These are phyloP conservation scores for Latrodectus elegans DNA, from an alignment of 2,888 invertebrate genomes.

Conservation along the genomic window DNA sequence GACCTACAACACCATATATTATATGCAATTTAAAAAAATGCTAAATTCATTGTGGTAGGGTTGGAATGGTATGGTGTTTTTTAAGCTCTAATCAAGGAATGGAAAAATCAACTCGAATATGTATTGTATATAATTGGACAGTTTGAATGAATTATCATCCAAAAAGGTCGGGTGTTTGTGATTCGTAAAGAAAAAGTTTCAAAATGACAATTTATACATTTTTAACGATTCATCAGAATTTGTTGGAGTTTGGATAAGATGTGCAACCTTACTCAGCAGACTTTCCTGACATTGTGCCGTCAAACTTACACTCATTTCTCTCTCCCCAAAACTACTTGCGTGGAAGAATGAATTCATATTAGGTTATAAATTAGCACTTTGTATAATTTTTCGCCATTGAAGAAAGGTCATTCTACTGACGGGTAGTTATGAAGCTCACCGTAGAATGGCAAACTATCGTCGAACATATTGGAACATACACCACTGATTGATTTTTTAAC, in stretches of 20 bases:
- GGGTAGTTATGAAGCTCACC: neutral
- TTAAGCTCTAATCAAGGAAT: slow-evolving; percentile 2
- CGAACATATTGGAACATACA: neutral
- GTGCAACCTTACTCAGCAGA: neutral
- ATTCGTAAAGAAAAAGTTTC: neutral
- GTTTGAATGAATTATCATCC: neutral
- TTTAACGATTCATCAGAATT: neutral
- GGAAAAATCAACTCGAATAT: neutral
- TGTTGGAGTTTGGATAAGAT: neutral
- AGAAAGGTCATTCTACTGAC: neutral
- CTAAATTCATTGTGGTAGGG: neutral
- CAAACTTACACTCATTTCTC: neutral
- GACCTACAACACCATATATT: no score
- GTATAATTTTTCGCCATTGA: neutral
- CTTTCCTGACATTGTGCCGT: neutral
- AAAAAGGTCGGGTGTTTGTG: neutral
- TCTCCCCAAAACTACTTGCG: neutral
- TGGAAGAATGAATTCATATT: neutral
- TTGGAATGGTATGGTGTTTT: slow-evolving; percentile 4
- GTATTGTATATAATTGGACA: neutral
- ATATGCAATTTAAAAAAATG: no score
- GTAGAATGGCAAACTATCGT: neutral
- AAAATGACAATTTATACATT: neutral
- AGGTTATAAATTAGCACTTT: neutral
- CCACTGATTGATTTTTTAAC: neutral